Evolutionary conservation across 2,888 invertebrate species (phyloP).

Genomic region (Tolmerus cingulatus): DNA sequence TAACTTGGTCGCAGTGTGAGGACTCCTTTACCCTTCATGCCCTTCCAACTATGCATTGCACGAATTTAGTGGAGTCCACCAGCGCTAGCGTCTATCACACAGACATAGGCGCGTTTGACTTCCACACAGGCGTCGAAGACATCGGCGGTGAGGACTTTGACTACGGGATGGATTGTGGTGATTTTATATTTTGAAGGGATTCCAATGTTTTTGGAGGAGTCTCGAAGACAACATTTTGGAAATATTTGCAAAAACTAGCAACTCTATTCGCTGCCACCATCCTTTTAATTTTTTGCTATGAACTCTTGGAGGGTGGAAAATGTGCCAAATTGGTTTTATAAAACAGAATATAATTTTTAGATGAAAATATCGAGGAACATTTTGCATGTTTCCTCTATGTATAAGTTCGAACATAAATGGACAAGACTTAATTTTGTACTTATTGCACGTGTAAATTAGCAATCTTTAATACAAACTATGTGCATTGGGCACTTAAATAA

Average conservation of each 20-base stretch:
- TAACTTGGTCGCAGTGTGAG: slow-evolving; percentile 73
- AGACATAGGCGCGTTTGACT: slow-evolving; percentile 70
- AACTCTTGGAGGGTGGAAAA: not conserved
- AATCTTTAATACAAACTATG: not conserved
- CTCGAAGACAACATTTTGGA: not conserved
- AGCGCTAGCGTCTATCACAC: slow-evolving; percentile 70
- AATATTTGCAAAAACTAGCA: not conserved
- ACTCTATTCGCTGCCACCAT: not conserved
- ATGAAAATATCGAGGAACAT: not conserved
- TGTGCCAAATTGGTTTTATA: slow-evolving; percentile 6
- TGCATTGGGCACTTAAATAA: not conserved
- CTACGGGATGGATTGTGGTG: slow-evolving; percentile 76
- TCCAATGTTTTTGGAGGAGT: not conserved
- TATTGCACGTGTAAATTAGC: not conserved
- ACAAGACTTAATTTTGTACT: not conserved
- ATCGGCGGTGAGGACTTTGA: slow-evolving; percentile 71
- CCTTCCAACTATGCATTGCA: slow-evolving; percentile 71
- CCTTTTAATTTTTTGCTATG: not conserved
- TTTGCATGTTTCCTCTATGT: not conserved
- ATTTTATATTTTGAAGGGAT: slow-evolving; percentile 71
- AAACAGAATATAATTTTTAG: not conserved
- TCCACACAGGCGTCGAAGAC: slow-evolving; percentile 64
- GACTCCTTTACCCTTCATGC: slow-evolving; percentile 74
- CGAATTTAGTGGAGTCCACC: slow-evolving; percentile 69
- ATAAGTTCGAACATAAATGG: not conserved